Evolutionary conservation across 2,888 invertebrate species (phyloP).

Genomic region (Trypoxylon attenuatum): DNA sequence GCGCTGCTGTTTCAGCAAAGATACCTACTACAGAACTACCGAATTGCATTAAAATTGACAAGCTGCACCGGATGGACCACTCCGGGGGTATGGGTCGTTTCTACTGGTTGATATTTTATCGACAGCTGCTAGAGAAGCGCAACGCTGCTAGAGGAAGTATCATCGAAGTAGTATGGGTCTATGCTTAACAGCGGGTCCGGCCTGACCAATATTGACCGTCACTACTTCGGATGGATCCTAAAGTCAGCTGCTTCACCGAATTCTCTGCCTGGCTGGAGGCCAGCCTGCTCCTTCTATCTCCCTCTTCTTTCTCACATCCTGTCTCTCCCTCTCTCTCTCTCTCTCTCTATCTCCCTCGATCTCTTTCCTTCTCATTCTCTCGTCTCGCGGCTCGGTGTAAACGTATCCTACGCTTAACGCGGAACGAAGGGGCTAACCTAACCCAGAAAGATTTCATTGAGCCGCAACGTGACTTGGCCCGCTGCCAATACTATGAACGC

Average conservation of each 20-base stretch:
- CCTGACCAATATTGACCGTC: slow-evolving; percentile 62
- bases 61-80: neutral
- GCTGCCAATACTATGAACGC: slow-evolving; percentile 68
- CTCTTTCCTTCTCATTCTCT: no score
- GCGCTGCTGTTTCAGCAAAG: no score
- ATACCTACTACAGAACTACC: no score
- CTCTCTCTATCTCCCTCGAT: no score
- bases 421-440: slow-evolving; percentile 65
- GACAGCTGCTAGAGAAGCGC: slow-evolving; percentile 27
- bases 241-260: slow-evolving; percentile 43
- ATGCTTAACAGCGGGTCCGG: slow-evolving; percentile 40
- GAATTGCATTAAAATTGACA: neutral
- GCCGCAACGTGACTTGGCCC: slow-evolving; percentile 68
- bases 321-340: no score
- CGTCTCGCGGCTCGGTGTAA: slow-evolving; percentile 57
- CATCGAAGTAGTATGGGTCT: slow-evolving; percentile 31
- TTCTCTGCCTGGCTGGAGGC: slow-evolving; percentile 53
- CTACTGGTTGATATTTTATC: slow-evolving; percentile 20
- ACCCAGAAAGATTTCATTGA: slow-evolving; percentile 74
- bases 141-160: neutral
- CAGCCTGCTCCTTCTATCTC: slow-evolving; percentile 44
- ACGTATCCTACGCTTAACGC: slow-evolving; percentile 66
- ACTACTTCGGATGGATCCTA: slow-evolving; percentile 57
- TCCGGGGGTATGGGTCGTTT: neutral
- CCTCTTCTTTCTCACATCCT: slow-evolving; percentile 18